phyloP scores from a whole-genome alignment of 2,888 invertebrate genomes.

The Ormia ochracea region DNA sequence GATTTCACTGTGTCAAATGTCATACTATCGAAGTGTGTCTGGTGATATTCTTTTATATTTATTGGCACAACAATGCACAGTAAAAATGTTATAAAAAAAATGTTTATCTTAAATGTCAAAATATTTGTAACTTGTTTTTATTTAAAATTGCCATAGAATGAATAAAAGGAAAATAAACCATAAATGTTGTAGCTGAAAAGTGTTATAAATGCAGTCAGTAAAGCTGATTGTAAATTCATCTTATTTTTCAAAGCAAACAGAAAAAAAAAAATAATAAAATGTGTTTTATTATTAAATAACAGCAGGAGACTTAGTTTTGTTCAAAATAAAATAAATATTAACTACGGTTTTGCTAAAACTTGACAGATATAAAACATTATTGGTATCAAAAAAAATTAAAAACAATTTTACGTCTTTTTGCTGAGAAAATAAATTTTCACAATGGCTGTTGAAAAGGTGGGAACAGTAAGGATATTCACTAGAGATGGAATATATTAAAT shows the following conservation, averaged over 20 bases:
- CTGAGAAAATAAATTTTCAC: neutral
- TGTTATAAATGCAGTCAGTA: constrained; percentile 5
- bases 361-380: constrained; percentile 46
- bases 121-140: constrained; percentile 53
- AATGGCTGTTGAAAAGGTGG: neutral
- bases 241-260: neutral
- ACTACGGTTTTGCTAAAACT: neutral
- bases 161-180: neutral
- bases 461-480: too few relatives aligned
- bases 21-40: constrained; percentile 21
- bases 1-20: constrained; percentile 45
- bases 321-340: constrained; percentile 17
- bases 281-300: constrained; percentile 30
- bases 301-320: constrained; percentile 42
- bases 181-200: neutral
- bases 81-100: constrained; percentile 16
- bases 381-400: constrained; percentile 34
- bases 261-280: neutral
- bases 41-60: constrained; percentile 18
- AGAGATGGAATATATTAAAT: too few relatives aligned
- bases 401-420: neutral
- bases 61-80: constrained; percentile 26
- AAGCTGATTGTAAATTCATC: constrained; percentile 1
- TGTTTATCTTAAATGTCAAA: constrained; percentile 62
- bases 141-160: constrained; percentile 22